Base-by-base conservation (phyloP, 37 sponge, comb jelly and placozoan species). In the Ephydatia muelleri region DNA sequence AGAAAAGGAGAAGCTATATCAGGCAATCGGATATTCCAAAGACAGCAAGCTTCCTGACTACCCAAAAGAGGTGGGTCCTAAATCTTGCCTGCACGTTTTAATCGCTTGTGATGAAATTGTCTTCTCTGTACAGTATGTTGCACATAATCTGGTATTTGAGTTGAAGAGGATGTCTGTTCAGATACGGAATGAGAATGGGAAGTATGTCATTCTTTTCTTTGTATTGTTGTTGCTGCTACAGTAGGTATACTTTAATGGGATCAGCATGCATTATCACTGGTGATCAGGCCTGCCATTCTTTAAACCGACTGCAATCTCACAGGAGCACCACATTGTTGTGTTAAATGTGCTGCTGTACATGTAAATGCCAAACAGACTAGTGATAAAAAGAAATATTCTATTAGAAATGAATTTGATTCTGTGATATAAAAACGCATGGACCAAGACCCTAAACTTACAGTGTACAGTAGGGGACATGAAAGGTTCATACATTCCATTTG, bases 11-110 rank as follows among this genome's bases (percentile, higher is more conserved):
- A 90, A 90, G 73, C 49, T 93, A 36, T 93, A 90, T 49, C 73
- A 90, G 33, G 84, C 94, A 39, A 83, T 93, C 67, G 94, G 91
- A 38, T 93, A 93, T 72, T 78, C 79, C 19, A 84, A 91, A 28
- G 77, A 83, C 29, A 76, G 40, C 23, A 28, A 69, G 66, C 31
- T 71, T 3, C 83, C 92, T 30, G 48, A 9, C 31, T 86, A 82
- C 39, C 73, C 88, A 1, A 83, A 77, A 28, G 92, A 91, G 80
- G 92, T 91, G 77, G 37, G 79, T 49, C 13, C 4, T 0, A 21
- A 47, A 57, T 85, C 79, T 43, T 57, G 57, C 16, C 57, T 83
- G 73, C 37, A 43, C 38, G 35, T 22, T 48, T 68, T 68, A n/a
- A 29, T 1, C 38, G 39, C 39, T 26, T 83, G 39, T 76, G 65